Base-by-base conservation (phyloP, 2,797 vertebrate species). In the Squalus acanthias region DNA sequence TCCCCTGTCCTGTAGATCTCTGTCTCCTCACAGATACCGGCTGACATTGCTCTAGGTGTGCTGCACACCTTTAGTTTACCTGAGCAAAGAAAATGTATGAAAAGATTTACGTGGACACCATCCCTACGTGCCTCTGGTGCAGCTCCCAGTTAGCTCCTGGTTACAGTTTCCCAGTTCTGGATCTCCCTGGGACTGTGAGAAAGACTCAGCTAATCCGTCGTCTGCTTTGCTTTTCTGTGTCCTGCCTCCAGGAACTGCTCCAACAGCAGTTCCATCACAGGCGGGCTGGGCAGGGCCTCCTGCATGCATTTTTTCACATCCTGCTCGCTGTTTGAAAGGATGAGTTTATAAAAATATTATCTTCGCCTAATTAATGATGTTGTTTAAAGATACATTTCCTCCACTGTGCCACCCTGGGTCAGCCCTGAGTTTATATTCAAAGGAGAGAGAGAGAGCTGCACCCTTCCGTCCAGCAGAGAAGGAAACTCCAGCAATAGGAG, bases 291-390 rank as follows among this genome's bases (percentile, higher is more conserved):
- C 88, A 33, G 57, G 13, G 29, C 63, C 57, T 33, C 57, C 88
- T 91, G 33, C 57, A 7, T 22, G n/a, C 91, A 65, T 17, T 46
- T 93, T 65, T 67, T 67, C 63, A 93, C n/a, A 93, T 93, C 91
- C 63, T 93, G 91, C 60, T 67, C 3, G 8, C 17, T 67, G 91
- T 17, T 67, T 57, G 63, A 57, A 17, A 4, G 57, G 29, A 91
- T 91, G 53, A 63, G 88, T 63, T 39, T 91, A 63, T 93, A 20
- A 67, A 93, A 93, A 93, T n/a, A 93, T 67, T 93, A 46, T 93
- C 15, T 67, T 67, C 33, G 7, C 17, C 60, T 67, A 93, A 93
- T 93, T 93, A 93, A 67, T 67, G 91, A 93, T 67, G n/a, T 67
- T 67, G 17, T 67, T 65, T 65, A 39, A 93, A 67, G 63, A 20